Percentiles rank a stretch among this genome's conserved stretches.
Evolutionary conservation across 2,888 invertebrate species (phyloP).

Genomic region (Argynnis bischoffii): DNA sequence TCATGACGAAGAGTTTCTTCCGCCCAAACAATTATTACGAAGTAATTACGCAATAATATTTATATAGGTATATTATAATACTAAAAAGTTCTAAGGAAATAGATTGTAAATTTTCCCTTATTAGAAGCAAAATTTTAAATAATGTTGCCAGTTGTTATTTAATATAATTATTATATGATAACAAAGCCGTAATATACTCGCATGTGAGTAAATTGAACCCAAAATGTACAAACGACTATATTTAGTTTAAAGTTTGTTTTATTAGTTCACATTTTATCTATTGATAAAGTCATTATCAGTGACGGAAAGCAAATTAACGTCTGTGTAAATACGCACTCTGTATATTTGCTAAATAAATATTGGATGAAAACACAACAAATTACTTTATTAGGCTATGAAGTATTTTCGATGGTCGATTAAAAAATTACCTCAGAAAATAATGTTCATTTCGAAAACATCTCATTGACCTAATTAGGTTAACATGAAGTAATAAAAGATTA

Average conservation of each 20-base stretch:
- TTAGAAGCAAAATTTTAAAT: no score
- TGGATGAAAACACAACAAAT: constrained; percentile 10
- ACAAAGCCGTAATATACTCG: background rate
- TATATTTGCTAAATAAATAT: background rate
- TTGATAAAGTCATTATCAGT: constrained; percentile 19
- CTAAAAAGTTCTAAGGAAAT: background rate
- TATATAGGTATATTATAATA: background rate
- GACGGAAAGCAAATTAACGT: constrained; percentile 12
- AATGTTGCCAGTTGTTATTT: background rate
- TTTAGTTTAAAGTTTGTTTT: constrained; percentile 1
- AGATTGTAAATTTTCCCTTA: no score
- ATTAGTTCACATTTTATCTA: constrained; percentile 14
- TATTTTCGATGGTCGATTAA: constrained; percentile 10
- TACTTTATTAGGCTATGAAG: background rate
- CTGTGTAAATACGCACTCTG: constrained; percentile 10
- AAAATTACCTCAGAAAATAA: constrained; percentile 13
- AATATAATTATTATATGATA: constrained; percentile 2
- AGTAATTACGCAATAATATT: background rate
- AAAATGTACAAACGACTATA: constrained; percentile 7
- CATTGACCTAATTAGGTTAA: constrained; percentile 20
- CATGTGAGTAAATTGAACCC: background rate
- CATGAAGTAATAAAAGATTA: constrained; percentile 9
- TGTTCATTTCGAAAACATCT: constrained; percentile 18
- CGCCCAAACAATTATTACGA: no score
- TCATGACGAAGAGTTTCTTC: no score